Base-by-base conservation (phyloP, 2,113 vertebrate genomes). In the Urocitellus parryii region DNA sequence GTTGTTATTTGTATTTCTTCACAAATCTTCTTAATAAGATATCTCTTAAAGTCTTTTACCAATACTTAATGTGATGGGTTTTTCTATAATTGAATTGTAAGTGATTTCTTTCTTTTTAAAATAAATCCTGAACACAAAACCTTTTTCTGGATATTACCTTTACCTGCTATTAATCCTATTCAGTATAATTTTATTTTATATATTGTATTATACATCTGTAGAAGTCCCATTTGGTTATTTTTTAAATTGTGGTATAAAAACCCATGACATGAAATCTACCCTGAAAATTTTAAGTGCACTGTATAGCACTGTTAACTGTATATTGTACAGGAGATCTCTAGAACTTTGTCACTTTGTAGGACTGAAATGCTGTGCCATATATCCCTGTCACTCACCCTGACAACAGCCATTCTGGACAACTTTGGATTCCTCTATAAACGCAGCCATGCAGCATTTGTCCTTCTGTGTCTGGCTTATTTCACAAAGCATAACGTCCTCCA, bases 51-150 rank as follows among this genome's bases (percentile, higher is more conserved):
- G 34, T 82, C 8, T 58, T 88, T 65, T 56, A 22, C 42, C 29
- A 61, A 77, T 82, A 68, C 68, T 81, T 85, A 79, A 84, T 89
- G 85, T 91, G 42, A 12, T 68, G 83, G 27, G 27, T 74, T 63
- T 93, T 89, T 87, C 76, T 77, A 78, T 72, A 89, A 77, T 22
- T 68, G 42, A 85, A 34, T 32, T 70, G 8, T 65, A 70, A n/a
- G 8, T 24, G 1, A 3, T 0, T 24, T 79, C n/a, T 76, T 65
- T 17, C 34, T 87, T 88, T 53, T 45, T 0, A 48, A 61, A 79
- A 42, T 48, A 39, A 87, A 88, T 80, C 58, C 34, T 80, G 3
- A 8, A 24, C 25, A 29, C 25, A 90, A 74, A 53, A 68, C 0
- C 4, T 84, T 88, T 83, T 61, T 32, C 24, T 90, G 24, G 6